phyloP scores from a whole-genome alignment of 2,113 vertebrate genomes.

The chimpanzee (Pan troglodytes) region NHGRI_mPanTro3-v2.1_pri NC_072402.2:123388501-123389000 shows the following conservation, averaged over 20 bases:
- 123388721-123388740: not conserved
- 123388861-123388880: not conserved
- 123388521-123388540: not conserved
- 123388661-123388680: not conserved
- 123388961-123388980: not conserved
- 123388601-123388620: not conserved
- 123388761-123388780: not conserved
- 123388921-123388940: not conserved
- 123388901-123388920: not conserved
- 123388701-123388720: not conserved
- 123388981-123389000: not conserved
- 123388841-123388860: not conserved
- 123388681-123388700: not conserved
- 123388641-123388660: not conserved
- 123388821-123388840: not conserved
- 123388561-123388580: not conserved
- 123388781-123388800: not conserved
- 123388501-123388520: not conserved
- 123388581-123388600: not conserved
- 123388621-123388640: not conserved
- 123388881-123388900: not conserved
- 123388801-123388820: not conserved
- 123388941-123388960: not conserved
- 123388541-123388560: not conserved
- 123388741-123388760: not conserved